Conservation (phyloP, 2,113 vertebrate genomes). For the Lasiurus borealis region DNA sequence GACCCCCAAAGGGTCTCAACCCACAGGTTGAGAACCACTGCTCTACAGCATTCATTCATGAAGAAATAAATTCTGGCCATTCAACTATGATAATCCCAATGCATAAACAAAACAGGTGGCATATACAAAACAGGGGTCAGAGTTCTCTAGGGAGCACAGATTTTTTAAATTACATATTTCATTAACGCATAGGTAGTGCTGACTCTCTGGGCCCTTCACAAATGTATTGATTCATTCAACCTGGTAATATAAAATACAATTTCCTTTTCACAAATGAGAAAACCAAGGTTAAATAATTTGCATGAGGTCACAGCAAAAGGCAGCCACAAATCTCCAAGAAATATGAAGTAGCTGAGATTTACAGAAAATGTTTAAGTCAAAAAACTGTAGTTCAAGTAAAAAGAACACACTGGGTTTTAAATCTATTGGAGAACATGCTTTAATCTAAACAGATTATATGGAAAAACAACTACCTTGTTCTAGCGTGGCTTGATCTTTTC, state of each 20-base stretch:
- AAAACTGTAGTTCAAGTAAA: neutral
- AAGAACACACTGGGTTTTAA: conserved; percentile 18
- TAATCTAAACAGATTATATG: neutral
- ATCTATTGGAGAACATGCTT: neutral
- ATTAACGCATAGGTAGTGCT: conserved; percentile 10
- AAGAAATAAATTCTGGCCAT: conserved; percentile 23
- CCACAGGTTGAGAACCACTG: too few species aligned
- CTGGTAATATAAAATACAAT: neutral
- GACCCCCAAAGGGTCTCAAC: too few species aligned
- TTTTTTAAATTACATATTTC: neutral
- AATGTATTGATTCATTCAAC: conserved; percentile 37
- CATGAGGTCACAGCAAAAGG: conserved; percentile 18
- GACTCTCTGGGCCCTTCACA: neutral
- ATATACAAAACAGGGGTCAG: neutral
- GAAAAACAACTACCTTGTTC: conserved; percentile 44
- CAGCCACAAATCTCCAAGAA: conserved; percentile 35
- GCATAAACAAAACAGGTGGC: neutral
- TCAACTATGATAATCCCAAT: conserved; percentile 8
- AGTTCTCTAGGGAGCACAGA: neutral
- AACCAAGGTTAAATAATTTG: conserved; percentile 35
- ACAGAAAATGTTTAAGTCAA: conserved; percentile 55
- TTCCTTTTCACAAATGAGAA: conserved; percentile 28
- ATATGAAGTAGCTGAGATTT: conserved; percentile 4
- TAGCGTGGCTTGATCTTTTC: conserved; percentile 42
- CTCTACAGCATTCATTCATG: neutral